These are phyloP conservation scores for Zaprionus tsacasi DNA, from an alignment of 1,140 invertebrate genomes.

Conservation along the genomic window DNA sequence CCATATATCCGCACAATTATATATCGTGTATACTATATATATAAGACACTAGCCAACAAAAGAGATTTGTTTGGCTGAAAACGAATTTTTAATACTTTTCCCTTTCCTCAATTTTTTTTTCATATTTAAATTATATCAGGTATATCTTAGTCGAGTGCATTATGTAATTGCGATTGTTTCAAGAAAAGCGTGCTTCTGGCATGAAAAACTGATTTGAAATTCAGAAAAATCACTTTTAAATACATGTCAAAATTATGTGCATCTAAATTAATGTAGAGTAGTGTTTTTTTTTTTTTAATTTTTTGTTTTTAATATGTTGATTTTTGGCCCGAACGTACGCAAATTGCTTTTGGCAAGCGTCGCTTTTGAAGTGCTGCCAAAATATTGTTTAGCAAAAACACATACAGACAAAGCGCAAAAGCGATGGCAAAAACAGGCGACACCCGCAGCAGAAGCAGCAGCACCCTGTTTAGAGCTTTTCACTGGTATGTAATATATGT, in stretches of 20 bases:
- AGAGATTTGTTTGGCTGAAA: neutral
- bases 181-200: no score
- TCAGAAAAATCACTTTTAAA: neutral
- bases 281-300: neutral
- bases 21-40: neutral
- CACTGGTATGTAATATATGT: constrained; percentile 21
- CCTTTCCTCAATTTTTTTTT: neutral
- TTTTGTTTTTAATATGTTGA: neutral
- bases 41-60: neutral
- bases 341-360: constrained; percentile 79
- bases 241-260: neutral
- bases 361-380: constrained; percentile 74
- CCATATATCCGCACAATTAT: constrained; percentile 12
- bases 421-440: constrained; percentile 37
- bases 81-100: neutral
- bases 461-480: constrained; percentile 32
- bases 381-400: constrained; percentile 81
- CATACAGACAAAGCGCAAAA: constrained; percentile 41
- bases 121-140: no score
- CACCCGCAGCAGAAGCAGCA: constrained; percentile 28
- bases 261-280: neutral
- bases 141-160: neutral
- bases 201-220: no score
- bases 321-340: constrained; percentile 60
- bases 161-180: no score